Base-by-base conservation (phyloP, 1,140 invertebrate genomes). In the Lanistes nyassanus region DNA sequence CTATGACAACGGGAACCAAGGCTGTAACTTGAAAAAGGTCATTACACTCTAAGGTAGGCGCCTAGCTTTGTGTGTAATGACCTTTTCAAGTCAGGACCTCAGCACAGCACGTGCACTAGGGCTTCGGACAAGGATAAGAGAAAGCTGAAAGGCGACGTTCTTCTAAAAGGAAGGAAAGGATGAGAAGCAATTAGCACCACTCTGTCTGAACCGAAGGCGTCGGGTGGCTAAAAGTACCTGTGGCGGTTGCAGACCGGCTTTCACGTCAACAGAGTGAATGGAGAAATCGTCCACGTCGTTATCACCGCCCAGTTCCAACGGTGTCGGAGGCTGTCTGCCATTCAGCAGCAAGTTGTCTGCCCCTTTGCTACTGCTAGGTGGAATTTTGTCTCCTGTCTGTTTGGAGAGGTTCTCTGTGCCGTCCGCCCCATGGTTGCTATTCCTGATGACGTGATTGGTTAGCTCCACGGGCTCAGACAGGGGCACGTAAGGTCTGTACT, bases 261-360 rank as follows among this genome's bases (percentile, higher is more conserved):
- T 72, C 70, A 72, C 60, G 70, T 72, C 70, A 19, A 62, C 29
- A n/a, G 70, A 72, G 26, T 53, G 68, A 23, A 70, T 55, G 68
- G 56, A 23, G 47, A 72, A 55, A 36, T 58, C 56, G 31, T 9
- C 16, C 55, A 31, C 11, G 34, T 36, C 23, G 56, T 31, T 7
- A n/a, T 31, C 56, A 9, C 34, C 70, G 34, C 70, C 70, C 29
- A 72, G 70, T 29, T 72, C 70, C 55, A 72, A 19, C 23, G 70
- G 70, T 7, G 56, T 56, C 9, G 56, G 70, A 26, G 37, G 56
- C 1, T 26, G 31, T 29, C 55, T 34, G 21, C 51, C 34, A 31
- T 36, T 23, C 34, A 51, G 39, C 4, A 9, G 29, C 39, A 26
- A n/a, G 19, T 29, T 34, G 68, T 21, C 26, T 47, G 47, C 26